Evolutionary conservation across 2,888 invertebrate species (phyloP), one percentile per base, ranked within the genome.

Genomic region (Xestobium rufovillosum): DNA sequence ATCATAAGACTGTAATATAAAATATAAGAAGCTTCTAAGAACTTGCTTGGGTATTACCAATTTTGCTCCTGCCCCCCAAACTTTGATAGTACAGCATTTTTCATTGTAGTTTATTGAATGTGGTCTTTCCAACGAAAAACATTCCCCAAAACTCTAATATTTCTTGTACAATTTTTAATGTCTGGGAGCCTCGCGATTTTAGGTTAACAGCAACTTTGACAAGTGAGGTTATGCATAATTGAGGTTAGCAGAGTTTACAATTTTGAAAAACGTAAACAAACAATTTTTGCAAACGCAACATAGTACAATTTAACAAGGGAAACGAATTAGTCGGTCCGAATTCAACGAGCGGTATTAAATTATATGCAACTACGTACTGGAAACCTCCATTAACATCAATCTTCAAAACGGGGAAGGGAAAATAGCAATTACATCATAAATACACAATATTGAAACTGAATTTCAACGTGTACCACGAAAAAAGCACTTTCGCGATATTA

Each of bases 201-300:
- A 59, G 59, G 59, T 58, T 61, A 59, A 49, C 41, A 48, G 51
- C 51, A 49, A 48, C 41, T 58, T 63, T 66, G 65, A 66, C 66
- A 63, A 60, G 59, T 63, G 61, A 66, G 66, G 66, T 67, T 66
- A 66, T 61, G 60, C 51, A 40, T 55, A 57, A 59, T 63, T 66
- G 64, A 66, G 66, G 65, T 66, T 65, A 64, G 50, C 47, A 48
- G 45, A 55, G 55, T 59, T 61, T 60, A 59, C 53, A 51, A 43
- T 55, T 59, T 55, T 50, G 47, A 61, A 62, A 62, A 58, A 59
- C 46, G 63, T 65, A 65, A 65, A 65, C 65, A 65, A 64, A 54
- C 45, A 42, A 36, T 30, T 26, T 36, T 28, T 34, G 17, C 15
- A 28, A 36, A 19, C 13, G 14, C 19, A 12, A 6, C 14, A 16